Evolutionary conservation across 2,888 invertebrate species (phyloP).

Genomic region (Lasioglossum calceatum): DNA sequence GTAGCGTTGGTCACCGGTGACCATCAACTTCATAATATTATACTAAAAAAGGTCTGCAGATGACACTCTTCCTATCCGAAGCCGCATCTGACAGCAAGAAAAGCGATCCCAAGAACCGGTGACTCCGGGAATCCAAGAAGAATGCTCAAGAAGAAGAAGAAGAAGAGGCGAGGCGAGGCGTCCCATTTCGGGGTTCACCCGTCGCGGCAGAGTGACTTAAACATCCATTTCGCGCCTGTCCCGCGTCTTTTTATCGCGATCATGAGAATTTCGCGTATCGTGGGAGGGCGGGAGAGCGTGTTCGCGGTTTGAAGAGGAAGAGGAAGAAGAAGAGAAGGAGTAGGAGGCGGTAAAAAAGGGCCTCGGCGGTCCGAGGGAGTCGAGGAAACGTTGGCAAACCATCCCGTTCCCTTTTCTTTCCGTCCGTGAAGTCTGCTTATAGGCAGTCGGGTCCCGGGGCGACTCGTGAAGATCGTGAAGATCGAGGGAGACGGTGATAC

Average conservation of each 20-base stretch:
- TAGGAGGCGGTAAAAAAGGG: background rate
- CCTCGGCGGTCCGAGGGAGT: background rate
- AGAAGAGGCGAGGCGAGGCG: background rate
- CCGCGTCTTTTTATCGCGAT: background rate
- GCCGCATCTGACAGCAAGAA: background rate
- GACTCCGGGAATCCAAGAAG: background rate
- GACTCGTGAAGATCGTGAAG: slow-evolving; percentile 81
- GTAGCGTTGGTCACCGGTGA: too few species aligned
- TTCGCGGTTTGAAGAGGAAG: background rate
- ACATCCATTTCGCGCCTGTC: slow-evolving; percentile 12
- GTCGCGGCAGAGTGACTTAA: slow-evolving; percentile 12
- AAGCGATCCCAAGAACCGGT: background rate
- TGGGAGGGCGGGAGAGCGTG: background rate
- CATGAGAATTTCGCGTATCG: background rate
- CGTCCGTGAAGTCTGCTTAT: slow-evolving; percentile 74
- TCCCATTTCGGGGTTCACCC: background rate
- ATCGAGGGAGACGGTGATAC: slow-evolving; percentile 74
- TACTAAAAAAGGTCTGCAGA: background rate
- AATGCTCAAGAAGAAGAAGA: background rate
- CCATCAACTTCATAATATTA: background rate
- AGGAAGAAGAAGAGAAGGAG: background rate
- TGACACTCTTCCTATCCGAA: background rate
- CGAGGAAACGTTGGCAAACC: slow-evolving; percentile 41
- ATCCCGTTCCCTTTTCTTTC: slow-evolving; percentile 61
- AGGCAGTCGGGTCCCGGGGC: slow-evolving; percentile 70